Base-by-base conservation (phyloP, 2,113 vertebrate species). In the Apteryx owenii region DNA sequence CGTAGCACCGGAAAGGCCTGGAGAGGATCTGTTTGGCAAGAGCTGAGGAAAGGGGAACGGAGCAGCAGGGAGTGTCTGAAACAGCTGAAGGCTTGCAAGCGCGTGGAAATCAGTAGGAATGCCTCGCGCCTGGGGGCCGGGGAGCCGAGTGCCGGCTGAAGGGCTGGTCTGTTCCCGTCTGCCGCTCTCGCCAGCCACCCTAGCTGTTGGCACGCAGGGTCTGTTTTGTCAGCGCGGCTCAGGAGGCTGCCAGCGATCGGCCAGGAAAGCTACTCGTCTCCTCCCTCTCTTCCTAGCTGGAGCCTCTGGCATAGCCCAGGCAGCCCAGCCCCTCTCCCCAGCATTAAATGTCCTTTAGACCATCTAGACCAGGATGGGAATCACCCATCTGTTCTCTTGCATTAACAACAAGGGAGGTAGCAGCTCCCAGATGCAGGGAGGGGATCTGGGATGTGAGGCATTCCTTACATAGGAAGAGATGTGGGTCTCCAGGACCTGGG, bases 401-500 rank as follows among this genome's bases (percentile, higher is more conserved):
- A 38, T 38, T 38, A 38, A 38, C 36, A 38, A 38, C 36, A 38
- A 38, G 36, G 36, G 36, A 38, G 36, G 36, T 38, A 38, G 36
- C 36, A 38, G 36, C 36, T 38, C 36, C 36, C 36, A 38, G 36
- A 38, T 51, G n/a, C 46, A 38, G 36, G 26, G 20, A 16, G 20
- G 13, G 21, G 17, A 53, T n/a, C 29, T 19, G 50, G 17, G 38
- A 26, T 44, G 50, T 11, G 19, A 23, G 36, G 12, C 12, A 3
- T 2, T 22, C 0, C 0, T 25, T 13, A 26, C 0, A 0, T 1
- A 33, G 64, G 51, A 28, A 66, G 12, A 78, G 36, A 42, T 9
- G 26, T 9, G 36, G 33, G 23, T 46, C 17, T 42, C 51, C 31
- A 15, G 40, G 20, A 65, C 1, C 20, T 15, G 31, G 5, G 8